Conservation (phyloP, 2,888 invertebrate genomes). For the Eupithecia inturbata region DNA sequence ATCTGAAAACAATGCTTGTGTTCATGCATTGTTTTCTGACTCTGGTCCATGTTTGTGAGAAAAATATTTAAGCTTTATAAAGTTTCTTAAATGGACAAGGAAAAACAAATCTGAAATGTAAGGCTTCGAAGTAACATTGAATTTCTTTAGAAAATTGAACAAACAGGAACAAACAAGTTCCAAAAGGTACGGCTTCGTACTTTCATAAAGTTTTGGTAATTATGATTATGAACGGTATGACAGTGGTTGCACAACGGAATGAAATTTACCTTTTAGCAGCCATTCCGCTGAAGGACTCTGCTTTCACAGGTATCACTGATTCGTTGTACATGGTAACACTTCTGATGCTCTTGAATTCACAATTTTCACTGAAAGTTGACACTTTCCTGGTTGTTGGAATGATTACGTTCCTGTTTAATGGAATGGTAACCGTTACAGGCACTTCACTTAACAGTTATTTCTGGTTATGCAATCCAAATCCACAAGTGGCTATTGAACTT, state of each 20-base stretch:
- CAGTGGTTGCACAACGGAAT: constrained; percentile 45
- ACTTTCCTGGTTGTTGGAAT: constrained; percentile 60
- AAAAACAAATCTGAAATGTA: not conserved
- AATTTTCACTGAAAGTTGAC: constrained; percentile 61
- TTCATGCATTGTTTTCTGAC: not conserved
- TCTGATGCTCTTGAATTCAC: constrained; percentile 68
- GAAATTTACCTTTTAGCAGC: constrained; percentile 75
- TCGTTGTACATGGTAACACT: constrained; percentile 76
- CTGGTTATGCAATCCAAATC: constrained; percentile 61
- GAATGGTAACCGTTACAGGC: constrained; percentile 61
- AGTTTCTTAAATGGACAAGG: not conserved
- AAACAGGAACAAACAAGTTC: not conserved
- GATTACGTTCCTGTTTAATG: constrained; percentile 52
- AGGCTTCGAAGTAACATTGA: not conserved
- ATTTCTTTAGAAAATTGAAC: not conserved
- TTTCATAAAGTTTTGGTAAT: not conserved
- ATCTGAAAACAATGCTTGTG: not conserved
- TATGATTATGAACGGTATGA: not conserved
- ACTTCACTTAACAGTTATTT: constrained; percentile 56
- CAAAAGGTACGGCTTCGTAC: not conserved
- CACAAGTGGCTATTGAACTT: constrained; percentile 51
- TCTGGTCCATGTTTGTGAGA: not conserved
- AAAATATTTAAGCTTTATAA: too few species aligned
- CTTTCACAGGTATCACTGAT: constrained; percentile 75
- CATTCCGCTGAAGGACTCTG: constrained; percentile 77